These are phyloP conservation scores for Gymnodraco acuticeps DNA, from an alignment of 2,797 vertebrate species.

Conservation along the genomic window DNA sequence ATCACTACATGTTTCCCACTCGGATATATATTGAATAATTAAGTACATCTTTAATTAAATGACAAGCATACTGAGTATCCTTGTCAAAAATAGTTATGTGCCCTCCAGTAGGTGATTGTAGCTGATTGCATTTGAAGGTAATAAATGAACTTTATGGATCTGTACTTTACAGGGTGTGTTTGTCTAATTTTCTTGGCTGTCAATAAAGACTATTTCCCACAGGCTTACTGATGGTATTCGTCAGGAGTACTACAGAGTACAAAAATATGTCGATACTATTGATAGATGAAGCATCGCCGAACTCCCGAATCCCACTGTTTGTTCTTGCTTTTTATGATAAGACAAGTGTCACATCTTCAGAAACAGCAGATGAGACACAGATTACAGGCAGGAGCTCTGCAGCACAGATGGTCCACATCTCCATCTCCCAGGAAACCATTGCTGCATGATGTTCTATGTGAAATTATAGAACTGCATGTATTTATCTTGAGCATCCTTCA, in stretches of 20 bases:
- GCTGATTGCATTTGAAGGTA: not conserved
- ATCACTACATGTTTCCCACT: not conserved
- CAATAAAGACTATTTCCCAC: not conserved
- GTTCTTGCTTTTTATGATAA: not conserved
- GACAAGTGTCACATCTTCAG: not conserved
- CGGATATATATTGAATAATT: not conserved
- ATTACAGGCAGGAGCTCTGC: not conserved
- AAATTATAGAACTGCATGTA: not conserved
- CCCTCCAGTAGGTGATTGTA: not conserved
- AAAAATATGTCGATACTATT: not conserved
- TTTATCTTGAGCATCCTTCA: not conserved
- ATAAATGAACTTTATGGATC: not conserved
- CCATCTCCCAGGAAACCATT: not conserved
- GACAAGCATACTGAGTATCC: not conserved
- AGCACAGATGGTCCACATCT: not conserved
- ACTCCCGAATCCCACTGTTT: not conserved
- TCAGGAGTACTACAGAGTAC: not conserved
- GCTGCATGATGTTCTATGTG: not conserved
- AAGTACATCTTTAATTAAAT: not conserved
- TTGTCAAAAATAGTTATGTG: not conserved
- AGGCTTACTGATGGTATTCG: not conserved
- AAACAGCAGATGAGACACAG: conserved; percentile 2
- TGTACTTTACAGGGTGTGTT: not conserved
- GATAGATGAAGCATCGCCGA: not conserved
- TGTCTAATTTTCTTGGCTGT: not conserved